Evolutionary conservation across 2,797 vertebrate species (phyloP), one percentile per base, ranked within the genome.

Genomic region (Anabas testudineus): DNA sequence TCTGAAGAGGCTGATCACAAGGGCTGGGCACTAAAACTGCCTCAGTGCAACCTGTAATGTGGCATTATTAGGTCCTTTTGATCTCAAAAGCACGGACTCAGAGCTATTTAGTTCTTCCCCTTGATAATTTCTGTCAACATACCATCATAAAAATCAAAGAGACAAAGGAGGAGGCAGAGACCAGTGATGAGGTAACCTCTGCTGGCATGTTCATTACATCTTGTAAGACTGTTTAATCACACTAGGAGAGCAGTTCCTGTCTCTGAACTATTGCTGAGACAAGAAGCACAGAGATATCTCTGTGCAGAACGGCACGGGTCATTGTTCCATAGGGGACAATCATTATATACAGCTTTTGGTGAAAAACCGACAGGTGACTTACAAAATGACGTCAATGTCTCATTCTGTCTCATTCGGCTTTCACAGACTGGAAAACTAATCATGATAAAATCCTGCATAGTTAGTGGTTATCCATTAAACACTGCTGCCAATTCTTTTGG

Each of bases 111-210:
- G 87, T 86, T 81, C 76, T 62, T 52, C 51, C 75, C 77, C 87
- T 91, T 91, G 91, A 92, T 92, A 89, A 92, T 87, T 81, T 46
- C 72, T 84, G 86, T 89, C 87, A 83, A 84, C 88, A 90, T 67
- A 74, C 74, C 76, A 67, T 84, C 80, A 76, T 67, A 81, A 75
- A 82, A 82, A 85, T 80, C 82, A 87, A 88, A 89, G 81, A 78
- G 86, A 84, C 86, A 86, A 76, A 82, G 80, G 51, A 72, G 47
- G 49, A 76, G 77, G 67, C 54, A 37, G 73, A 67, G 73, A 61
- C 76, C 77, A 75, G 57, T 24, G 71, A 74, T 82, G 76, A 84
- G 71, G 81, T 86, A 88, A 86, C 80, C 76, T 79, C 82, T 74
- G 58, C 67, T 76, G 87, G 65, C 78, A 63, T 77, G 71, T 67